Conservation (phyloP, 2,797 vertebrate genomes). For the Melanotaenia nigrans region DNA sequence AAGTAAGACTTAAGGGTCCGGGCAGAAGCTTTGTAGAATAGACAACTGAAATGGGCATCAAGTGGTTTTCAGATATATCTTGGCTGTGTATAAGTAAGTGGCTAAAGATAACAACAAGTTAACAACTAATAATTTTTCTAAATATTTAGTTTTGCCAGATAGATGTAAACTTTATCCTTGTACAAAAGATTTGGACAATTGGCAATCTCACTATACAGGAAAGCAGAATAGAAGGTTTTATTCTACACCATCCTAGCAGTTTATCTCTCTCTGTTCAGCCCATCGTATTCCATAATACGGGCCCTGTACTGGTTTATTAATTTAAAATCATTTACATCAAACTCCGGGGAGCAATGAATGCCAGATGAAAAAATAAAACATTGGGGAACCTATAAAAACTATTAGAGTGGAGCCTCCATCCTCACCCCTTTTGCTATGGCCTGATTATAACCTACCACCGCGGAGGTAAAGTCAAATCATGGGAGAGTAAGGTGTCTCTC, state of each 20-base stretch:
- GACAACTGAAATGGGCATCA: constrained; percentile 21
- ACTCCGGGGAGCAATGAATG: constrained; percentile 85
- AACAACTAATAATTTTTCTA: constrained; percentile 3
- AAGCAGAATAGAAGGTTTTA: constrained; percentile 18
- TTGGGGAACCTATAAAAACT: constrained; percentile 85
- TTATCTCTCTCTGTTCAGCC: constrained; percentile 56
- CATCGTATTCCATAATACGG: constrained; percentile 54
- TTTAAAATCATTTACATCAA: constrained; percentile 83
- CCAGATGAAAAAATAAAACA: constrained; percentile 80
- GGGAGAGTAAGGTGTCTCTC: constrained; percentile 64
- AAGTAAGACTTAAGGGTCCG: constrained; percentile 9
- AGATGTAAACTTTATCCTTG: constrained; percentile 10
- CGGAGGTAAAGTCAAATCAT: constrained; percentile 67
- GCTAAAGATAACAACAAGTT: constrained; percentile 22
- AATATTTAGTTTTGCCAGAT: constrained; percentile 4
- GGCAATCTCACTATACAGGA: not conserved
- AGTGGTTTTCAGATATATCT: constrained; percentile 28
- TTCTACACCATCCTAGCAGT: constrained; percentile 43
- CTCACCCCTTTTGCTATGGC: constrained; percentile 79
- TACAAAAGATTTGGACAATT: constrained; percentile 12
- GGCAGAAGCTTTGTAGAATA: constrained; percentile 30
- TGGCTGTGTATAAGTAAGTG: constrained; percentile 13
- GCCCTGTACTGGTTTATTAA: constrained; percentile 83
- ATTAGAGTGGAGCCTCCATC: constrained; percentile 81
- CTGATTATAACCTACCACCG: constrained; percentile 81